Evolutionary conservation across 2,113 vertebrate species (phyloP), one percentile per base, ranked within the genome.

Genomic region (Podiceps cristatus): DNA sequence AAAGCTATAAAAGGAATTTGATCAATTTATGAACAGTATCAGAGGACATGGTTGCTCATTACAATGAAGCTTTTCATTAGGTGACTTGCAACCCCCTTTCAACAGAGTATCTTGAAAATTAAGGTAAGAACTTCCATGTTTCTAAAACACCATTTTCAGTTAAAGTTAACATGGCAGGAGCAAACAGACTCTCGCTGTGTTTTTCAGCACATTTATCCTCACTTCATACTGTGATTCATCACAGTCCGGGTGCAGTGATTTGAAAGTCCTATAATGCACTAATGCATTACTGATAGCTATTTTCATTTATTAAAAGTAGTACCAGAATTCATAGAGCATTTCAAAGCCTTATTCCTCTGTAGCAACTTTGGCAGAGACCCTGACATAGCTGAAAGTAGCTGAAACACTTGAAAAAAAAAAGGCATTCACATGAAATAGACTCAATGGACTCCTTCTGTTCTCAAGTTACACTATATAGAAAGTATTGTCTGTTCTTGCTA

Each of bases 301-400:
- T 97, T 95, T 93, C 91, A 94, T 95, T 95, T 96, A 97, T 95
- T 97, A 94, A 96, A 97, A 96, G 91, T 49, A 72, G 84, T 66
- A 88, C 75, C 19, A 72, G 88, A 92, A 87, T 93, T 86, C 94
- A 87, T 64, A 85, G 60, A 96, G 81, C 24, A 82, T 95, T 95
- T 96, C 93, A 96, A 96, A 96, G 83, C 60, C 83, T 93, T 82
- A 31, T 68, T 84, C 96, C 72, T 94, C 86, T 96, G 82, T 47
- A 93, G 86, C 19, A 93, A 86, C 75, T 95, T 93, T 74, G 67
- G 75, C 37, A 58, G 63, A 88, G 71, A 91, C 75, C 50, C 92
- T 95, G 82, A 92, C 89, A 96, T 42, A 94, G 72, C 83, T 96
- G 80, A 94, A 87, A 73, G 74, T 93, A 77, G 33, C 78, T 92